A percentile compares a stretch with the other conserved stretches of the same genome.
These are phyloP conservation scores for Promerops cafer DNA, from an alignment of 2,113 vertebrate genomes.

Conservation along the genomic window DNA sequence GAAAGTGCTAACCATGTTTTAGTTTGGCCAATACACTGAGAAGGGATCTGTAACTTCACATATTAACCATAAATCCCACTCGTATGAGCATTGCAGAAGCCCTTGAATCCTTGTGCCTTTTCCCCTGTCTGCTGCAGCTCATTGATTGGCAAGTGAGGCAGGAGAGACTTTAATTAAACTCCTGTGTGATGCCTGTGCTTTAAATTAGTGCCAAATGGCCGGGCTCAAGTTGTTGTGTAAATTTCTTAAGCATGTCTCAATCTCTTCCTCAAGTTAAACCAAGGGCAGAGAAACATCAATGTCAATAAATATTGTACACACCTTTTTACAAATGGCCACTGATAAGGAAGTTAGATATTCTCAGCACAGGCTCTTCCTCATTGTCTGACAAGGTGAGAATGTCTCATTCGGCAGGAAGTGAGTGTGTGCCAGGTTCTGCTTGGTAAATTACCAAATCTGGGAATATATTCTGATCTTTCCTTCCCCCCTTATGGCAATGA, in stretches of 20 bases:
- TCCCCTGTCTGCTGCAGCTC: neutral
- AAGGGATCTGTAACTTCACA: neutral
- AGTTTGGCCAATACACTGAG: neutral
- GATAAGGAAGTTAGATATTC: neutral
- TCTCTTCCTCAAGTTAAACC: neutral
- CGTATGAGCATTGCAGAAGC: neutral
- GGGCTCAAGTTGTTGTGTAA: neutral
- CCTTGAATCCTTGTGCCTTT: neutral
- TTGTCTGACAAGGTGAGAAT: neutral
- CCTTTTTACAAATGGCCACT: neutral
- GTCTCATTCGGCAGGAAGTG: neutral
- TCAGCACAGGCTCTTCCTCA: neutral
- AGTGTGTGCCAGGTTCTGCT: neutral
- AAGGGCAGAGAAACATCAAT: neutral
- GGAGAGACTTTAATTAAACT: constrained; percentile 53
- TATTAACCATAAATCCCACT: neutral
- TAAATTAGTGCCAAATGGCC: constrained; percentile 18
- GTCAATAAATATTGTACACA: neutral
- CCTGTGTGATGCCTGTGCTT: neutral
- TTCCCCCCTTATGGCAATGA: neutral
- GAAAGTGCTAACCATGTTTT: neutral
- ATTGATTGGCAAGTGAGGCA: constrained; percentile 15
- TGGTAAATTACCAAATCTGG: neutral
- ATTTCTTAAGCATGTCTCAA: neutral
- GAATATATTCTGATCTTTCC: neutral